Evolutionary conservation across 2,797 vertebrate genomes (phyloP), one percentile per base, ranked within the genome.

Genomic region (Calcarius lapponicus): DNA sequence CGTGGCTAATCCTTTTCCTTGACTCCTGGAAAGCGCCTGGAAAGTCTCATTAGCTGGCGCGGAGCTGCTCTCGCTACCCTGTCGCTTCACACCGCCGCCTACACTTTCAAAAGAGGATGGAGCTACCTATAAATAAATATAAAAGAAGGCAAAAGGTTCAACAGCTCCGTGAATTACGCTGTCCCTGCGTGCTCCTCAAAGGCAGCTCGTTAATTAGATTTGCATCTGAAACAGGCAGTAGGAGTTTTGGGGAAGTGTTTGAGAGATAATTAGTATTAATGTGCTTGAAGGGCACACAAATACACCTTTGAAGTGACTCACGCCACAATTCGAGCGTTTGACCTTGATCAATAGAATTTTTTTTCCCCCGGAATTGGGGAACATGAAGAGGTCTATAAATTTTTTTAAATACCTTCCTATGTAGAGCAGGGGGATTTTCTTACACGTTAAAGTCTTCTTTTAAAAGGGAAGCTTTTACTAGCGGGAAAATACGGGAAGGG

Each of bases 201-300:
- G 80, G 86, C 95, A 69, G 84, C 80, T 96, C 88, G 88, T 95
- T 96, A 96, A 96, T 95, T 89, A 96, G 92, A 97, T 97, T 96
- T 96, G 89, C 95, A 94, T 96, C 80, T 95, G 88, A 96, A 97
- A 90, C 60, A 78, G 79, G 80, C 92, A 50, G 67, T 92, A 66
- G 92, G 93, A 93, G 93, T 95, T 94, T 93, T 92, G 80, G 83
- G 84, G 91, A 93, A 85, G 88, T 81, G 89, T 94, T 88, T 95
- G 81, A 34, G 89, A 71, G 90, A 90, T 94, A 94, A 95, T 95
- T 94, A 94, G 85, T 86, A 95, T 95, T 95, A 93, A 96, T 95
- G 88, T 93, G 81, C 67, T 96, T 3, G 83, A 76, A 95, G 96
- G 95, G 93, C 94, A 92, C 78, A 84, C 91, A 93, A 96, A 94